A percentile compares a stretch with the other conserved stretches of the same genome.
These are phyloP conservation scores for Syndactyla subalaris DNA, from an alignment of 2,797 vertebrate genomes.

Conservation along the genomic window DNA sequence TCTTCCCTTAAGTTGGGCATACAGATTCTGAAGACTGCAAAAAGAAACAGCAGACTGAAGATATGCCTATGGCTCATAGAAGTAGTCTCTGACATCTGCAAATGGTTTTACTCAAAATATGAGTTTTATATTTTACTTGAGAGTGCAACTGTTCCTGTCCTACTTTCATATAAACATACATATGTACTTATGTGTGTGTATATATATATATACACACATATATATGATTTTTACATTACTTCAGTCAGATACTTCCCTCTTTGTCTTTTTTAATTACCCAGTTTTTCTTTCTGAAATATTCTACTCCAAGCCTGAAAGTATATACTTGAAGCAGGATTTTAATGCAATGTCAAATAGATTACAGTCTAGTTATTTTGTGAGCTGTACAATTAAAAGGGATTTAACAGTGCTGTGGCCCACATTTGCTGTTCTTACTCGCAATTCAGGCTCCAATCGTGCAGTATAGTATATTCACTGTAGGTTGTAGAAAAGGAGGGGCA, in stretches of 20 bases:
- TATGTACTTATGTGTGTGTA: fast-evolving
- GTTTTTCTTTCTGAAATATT: background rate
- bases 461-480: background rate
- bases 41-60: background rate
- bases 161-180: background rate
- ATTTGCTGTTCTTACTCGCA: background rate
- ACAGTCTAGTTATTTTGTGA: background rate
- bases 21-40: background rate
- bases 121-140: background rate
- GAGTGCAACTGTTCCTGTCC: background rate
- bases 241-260: background rate
- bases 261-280: background rate
- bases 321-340: background rate
- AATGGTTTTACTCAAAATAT: background rate
- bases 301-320: background rate
- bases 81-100: background rate
- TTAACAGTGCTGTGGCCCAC: background rate
- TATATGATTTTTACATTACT: background rate
- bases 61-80: background rate
- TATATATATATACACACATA: no score
- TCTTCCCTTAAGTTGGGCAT: background rate
- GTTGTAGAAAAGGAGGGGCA: background rate
- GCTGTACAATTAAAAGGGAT: background rate
- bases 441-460: background rate
- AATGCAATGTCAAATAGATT: background rate